Percentiles rank a stretch among this genome's conserved stretches.
phyloP scores from a whole-genome alignment of 1,140 invertebrate genomes.

The Dendroctonus valens region DNA sequence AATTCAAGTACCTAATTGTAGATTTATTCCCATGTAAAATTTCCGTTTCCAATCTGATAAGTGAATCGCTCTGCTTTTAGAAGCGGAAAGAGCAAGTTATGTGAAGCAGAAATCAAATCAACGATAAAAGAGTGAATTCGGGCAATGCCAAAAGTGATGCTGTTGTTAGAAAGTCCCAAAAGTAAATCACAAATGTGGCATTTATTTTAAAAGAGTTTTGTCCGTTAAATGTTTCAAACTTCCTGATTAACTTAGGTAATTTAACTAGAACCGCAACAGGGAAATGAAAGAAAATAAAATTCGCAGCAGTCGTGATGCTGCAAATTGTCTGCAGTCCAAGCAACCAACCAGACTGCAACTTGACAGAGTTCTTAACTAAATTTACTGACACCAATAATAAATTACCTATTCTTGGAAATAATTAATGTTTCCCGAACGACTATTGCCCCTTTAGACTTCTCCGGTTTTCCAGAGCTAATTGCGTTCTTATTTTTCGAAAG shows the following conservation, averaged over 20 bases:
- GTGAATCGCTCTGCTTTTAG: neutral
- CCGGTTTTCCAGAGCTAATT: slow-evolving; percentile 7
- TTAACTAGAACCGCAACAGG: too few relatives aligned
- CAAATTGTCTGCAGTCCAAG: neutral
- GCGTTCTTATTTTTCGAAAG: slow-evolving; percentile 11
- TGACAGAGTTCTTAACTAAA: neutral
- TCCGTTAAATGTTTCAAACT: neutral
- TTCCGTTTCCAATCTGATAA: neutral
- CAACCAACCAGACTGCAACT: neutral
- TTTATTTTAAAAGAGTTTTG: neutral
- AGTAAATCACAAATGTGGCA: slow-evolving; percentile 3
- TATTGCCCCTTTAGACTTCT: slow-evolving; percentile 1
- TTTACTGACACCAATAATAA: slow-evolving; percentile 2
- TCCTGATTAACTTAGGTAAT: slow-evolving; percentile 1
- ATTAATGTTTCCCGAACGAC: slow-evolving; percentile 12
- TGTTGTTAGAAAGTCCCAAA: neutral
- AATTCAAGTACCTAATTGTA: too few relatives aligned
- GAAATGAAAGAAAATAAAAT: too few relatives aligned
- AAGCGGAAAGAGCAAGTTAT: neutral
- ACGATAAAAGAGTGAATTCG: neutral
- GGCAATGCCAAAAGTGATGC: neutral
- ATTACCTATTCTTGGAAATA: slow-evolving; percentile 6
- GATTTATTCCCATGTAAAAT: too few relatives aligned
- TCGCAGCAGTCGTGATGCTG: neutral
- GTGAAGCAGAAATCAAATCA: slow-evolving; percentile 5